phyloP scores from a whole-genome alignment of 2,888 invertebrate genomes.

The Lasius platythorax region DNA sequence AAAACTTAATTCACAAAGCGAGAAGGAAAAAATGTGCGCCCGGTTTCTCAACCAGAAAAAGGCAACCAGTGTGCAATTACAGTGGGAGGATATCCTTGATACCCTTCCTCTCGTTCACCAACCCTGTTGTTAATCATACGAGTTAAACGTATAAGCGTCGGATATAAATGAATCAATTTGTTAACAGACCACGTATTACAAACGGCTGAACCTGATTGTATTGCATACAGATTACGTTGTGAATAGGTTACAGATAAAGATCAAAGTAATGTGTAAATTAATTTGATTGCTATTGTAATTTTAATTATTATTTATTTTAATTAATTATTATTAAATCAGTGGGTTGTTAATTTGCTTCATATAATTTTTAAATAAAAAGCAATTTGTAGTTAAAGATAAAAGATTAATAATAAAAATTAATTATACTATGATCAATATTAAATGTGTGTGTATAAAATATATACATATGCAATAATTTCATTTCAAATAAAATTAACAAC shows the following conservation, averaged over 20 bases:
- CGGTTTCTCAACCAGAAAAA: conserved; percentile 38
- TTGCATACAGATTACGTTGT: too few species aligned
- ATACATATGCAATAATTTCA: background rate
- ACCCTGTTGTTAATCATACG: background rate
- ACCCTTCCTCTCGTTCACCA: background rate
- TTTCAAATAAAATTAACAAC: background rate
- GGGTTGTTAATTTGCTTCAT: background rate
- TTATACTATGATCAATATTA: too few species aligned
- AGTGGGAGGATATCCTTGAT: conserved; percentile 20
- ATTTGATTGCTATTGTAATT: conserved; percentile 20
- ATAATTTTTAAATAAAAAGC: background rate
- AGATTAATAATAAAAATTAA: background rate
- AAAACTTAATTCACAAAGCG: conserved; percentile 45
- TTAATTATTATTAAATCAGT: conserved; percentile 4
- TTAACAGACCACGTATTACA: background rate
- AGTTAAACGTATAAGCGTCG: background rate
- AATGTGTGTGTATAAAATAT: background rate
- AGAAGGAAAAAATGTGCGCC: conserved; percentile 35
- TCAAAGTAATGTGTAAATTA: conserved; percentile 28
- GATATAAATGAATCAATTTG: conserved; percentile 13
- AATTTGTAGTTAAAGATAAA: background rate
- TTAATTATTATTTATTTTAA: background rate
- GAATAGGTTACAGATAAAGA: background rate
- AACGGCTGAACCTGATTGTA: background rate
- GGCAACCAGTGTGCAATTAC: conserved; percentile 35